Evolutionary conservation across 1,140 invertebrate genomes (phyloP), one percentile per base, ranked within the genome.

Genomic region (Streblospio benedicti): DNA sequence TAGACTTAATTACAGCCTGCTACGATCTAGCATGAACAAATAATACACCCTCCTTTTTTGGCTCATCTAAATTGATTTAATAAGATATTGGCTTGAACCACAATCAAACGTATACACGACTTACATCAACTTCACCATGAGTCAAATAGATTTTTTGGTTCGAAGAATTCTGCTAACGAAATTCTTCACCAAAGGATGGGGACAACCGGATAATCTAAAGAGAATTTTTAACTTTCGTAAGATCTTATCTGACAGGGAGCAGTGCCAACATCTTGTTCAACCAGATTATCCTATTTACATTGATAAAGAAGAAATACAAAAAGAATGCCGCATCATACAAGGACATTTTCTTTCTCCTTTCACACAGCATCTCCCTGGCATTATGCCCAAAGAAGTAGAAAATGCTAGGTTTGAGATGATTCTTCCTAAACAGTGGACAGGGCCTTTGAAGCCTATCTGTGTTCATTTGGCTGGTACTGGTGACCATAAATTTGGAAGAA

Each of bases 161-260:
- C 81, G 94, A 68, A 88, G 86, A 72, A 83, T 96, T 70, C 80
- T 97, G 25, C 79, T 97, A 38, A 89, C 90, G 1, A 91, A 91
- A 76, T 94, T 97, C 76, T 98, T 97, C 73, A 88, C 88, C 0
- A 91, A 93, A 81, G 93, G 93, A 64, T 99, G 94, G 94, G 95
- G 95, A 5, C 87, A 88, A 67, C 90, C 93, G 5, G 87, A 94
- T 69, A 88, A 89, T 79, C 81, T 97, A 33, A 86, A 88, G 78
- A 87, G 90, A 76, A 83, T 96, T 71, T 91, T 95, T 79, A 84
- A 91, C 70, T 93, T 95, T 72, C 80, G 91, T 67, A 93, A 93
- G 83, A 79, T 90, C 41, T 84, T 96, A 35, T 87, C 88, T 9
- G 86, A 89, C 71, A 82, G 92, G 60, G 85, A 90, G 70, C 81